Percentiles rank a stretch among this genome's conserved stretches.
phyloP scores from a whole-genome alignment of 64 coral and sea anemone species.

The Montipora capricornis region DNA sequence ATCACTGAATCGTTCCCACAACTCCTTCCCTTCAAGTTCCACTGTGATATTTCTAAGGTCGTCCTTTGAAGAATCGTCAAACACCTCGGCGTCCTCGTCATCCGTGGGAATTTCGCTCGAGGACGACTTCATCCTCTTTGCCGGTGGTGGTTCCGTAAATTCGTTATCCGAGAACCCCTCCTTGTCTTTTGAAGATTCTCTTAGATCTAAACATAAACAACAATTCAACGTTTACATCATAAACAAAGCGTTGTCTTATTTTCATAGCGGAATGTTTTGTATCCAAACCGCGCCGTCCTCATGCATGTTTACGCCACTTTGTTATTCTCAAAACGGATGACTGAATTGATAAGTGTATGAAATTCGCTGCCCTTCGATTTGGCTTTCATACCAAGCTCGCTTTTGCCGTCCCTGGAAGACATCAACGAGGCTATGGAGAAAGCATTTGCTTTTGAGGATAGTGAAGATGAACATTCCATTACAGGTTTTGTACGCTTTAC shows the following conservation, averaged over 20 bases:
- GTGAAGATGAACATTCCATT: conserved; percentile 64
- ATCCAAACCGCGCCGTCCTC: not conserved
- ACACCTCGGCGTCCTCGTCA: conserved; percentile 47
- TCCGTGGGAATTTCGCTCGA: conserved; percentile 35
- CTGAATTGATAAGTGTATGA: conserved; percentile 37
- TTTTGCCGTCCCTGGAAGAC: conserved; percentile 67
- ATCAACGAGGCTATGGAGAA: conserved; percentile 97
- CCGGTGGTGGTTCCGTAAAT: conserved; percentile 17
- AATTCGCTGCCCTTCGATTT: not conserved
- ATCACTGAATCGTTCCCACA: conserved; percentile 99
- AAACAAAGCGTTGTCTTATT: not conserved
- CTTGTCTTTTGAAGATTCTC: not conserved
- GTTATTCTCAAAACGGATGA: conserved; percentile 43
- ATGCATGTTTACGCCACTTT: conserved; percentile 25
- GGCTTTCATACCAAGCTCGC: conserved; percentile 34
- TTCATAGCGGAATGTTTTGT: not conserved
- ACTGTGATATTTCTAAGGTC: conserved; percentile 84
- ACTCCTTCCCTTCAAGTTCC: conserved; percentile 86
- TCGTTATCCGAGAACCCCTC: conserved; percentile 1
- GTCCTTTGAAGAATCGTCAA: conserved; percentile 33
- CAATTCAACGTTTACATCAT: not conserved
- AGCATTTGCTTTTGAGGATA: conserved; percentile 91
- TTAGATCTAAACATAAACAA: conserved; percentile 20
- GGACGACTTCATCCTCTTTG: conserved; percentile 43
- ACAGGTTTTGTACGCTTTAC: conserved; percentile 28